These are phyloP conservation scores for Drosophila macrospina DNA, from an alignment of 2,888 invertebrate genomes.

Conservation along the genomic window DNA sequence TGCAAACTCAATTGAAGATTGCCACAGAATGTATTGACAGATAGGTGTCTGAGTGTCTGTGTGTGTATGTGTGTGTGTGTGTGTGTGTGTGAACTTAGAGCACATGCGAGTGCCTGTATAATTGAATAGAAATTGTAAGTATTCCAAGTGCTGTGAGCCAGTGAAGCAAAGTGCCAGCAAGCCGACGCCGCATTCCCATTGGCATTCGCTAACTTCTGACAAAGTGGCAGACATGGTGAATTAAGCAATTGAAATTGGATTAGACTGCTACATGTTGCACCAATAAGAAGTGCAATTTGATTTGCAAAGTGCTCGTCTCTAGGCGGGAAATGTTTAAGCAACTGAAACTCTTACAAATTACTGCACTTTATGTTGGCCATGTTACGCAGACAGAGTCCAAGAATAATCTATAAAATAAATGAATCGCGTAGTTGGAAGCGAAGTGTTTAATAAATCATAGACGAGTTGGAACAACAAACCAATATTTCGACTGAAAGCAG, in stretches of 20 bases:
- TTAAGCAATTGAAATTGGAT: conserved; percentile 64
- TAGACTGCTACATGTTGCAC: conserved; percentile 32
- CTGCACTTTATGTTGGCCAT: conserved; percentile 13
- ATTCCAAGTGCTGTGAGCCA: conserved; percentile 40
- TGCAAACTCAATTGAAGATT: not conserved
- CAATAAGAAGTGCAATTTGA: conserved; percentile 28
- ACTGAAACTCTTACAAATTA: conserved; percentile 24
- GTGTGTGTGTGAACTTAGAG: not conserved
- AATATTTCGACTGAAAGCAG: conserved; percentile 25
- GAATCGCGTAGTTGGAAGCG: conserved; percentile 4
- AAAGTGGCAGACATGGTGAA: conserved; percentile 51
- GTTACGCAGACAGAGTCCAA: not conserved
- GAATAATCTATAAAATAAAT: conserved; percentile 9
- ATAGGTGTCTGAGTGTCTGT: not conserved
- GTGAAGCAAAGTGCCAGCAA: conserved; percentile 7
- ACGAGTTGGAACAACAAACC: conserved; percentile 31
- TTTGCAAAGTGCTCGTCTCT: conserved; percentile 32
- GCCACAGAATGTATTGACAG: conserved; percentile 18
- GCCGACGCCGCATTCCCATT: not conserved
- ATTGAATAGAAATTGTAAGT: conserved; percentile 38
- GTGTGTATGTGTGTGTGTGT: no score
- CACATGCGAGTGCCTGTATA: conserved; percentile 1
- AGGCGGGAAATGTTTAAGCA: conserved; percentile 21
- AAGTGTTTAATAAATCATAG: conserved; percentile 45
- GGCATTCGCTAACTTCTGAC: conserved; percentile 37